Conservation (phyloP, 2,888 invertebrate genomes). For the Podotricha telesiphe region DNA sequence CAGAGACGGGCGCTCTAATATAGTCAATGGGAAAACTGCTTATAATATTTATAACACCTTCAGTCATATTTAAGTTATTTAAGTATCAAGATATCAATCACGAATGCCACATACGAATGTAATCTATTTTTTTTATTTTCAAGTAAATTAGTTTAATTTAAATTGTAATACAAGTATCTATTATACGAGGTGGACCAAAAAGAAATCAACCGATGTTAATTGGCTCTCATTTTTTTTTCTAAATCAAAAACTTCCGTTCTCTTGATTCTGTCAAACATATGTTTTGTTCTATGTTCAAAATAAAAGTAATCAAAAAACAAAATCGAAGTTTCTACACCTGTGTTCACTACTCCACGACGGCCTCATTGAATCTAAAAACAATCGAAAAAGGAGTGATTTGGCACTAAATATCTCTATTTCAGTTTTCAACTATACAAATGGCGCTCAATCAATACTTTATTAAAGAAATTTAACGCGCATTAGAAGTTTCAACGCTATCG, state of each 20-base stretch:
- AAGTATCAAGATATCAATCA: conserved; percentile 17
- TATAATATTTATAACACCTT: conserved; percentile 3
- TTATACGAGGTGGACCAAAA: too few species aligned
- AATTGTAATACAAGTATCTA: neutral
- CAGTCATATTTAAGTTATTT: conserved; percentile 7
- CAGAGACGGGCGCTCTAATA: neutral
- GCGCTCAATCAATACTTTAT: neutral
- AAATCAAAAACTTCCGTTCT: too few species aligned
- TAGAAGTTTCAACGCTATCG: conserved; percentile 4
- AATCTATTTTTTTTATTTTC: neutral
- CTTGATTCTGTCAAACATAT: too few species aligned
- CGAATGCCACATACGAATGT: neutral
- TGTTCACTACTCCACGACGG: too few species aligned
- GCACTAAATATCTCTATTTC: neutral
- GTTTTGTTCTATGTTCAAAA: too few species aligned
- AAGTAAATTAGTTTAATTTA: neutral
- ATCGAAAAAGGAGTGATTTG: neutral
- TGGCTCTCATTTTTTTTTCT: too few species aligned
- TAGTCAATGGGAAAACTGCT: neutral
- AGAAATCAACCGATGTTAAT: too few species aligned
- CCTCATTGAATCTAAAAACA: too few species aligned
- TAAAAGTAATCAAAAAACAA: too few species aligned
- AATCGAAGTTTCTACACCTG: too few species aligned
- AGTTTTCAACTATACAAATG: neutral
- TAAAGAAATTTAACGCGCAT: neutral